Evolutionary conservation across 2,797 vertebrate genomes (phyloP).

Genomic region (Steatocranus sp.): DNA sequence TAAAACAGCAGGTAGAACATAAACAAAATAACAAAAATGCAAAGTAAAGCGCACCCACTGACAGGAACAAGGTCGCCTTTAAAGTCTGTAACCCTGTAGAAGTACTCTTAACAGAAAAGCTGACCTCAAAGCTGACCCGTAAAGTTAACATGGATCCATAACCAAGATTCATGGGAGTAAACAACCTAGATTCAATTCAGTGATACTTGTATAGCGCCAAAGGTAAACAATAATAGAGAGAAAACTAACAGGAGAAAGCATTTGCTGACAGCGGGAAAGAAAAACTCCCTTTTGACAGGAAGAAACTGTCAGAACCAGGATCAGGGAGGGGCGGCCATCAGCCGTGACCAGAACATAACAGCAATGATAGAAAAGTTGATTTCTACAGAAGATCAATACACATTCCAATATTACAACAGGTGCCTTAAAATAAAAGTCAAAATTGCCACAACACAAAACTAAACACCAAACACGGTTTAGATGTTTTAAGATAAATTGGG

Average conservation of each 20-base stretch:
- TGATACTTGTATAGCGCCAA: neutral
- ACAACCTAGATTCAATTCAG: neutral
- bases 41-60: neutral
- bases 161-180: neutral
- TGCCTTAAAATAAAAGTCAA: neutral
- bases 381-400: neutral
- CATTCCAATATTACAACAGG: neutral
- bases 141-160: neutral
- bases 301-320: accelerated
- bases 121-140: neutral
- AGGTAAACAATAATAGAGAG: neutral
- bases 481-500: neutral
- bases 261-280: neutral
- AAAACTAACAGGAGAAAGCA: neutral
- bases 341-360: neutral
- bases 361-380: neutral
- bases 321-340: neutral
- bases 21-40: neutral
- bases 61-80: neutral
- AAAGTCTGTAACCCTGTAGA: neutral
- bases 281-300: neutral
- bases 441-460: neutral
- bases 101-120: neutral
- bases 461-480: neutral
- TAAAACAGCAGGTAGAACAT: neutral